These are phyloP conservation scores for Cantharis flavilabris DNA, from an alignment of 2,888 invertebrate species.

Conservation along the genomic window DNA sequence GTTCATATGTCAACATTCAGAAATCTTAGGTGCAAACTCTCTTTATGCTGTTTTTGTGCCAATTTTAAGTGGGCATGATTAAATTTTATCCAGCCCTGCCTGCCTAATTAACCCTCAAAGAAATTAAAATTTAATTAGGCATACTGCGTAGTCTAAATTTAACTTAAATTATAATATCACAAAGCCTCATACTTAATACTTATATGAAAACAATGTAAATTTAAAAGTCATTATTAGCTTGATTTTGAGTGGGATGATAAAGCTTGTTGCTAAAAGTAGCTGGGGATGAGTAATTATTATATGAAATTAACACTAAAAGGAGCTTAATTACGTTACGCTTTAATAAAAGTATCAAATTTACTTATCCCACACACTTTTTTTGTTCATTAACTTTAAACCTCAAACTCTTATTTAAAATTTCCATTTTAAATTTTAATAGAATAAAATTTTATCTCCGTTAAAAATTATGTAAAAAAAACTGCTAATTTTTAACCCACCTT, in stretches of 20 bases:
- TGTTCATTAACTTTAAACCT: not conserved
- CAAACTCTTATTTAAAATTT: not conserved
- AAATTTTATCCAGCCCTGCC: not conserved
- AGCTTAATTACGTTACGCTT: not conserved
- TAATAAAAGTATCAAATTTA: not conserved
- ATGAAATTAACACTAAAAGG: not conserved
- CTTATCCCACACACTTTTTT: not conserved
- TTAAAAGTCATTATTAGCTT: not conserved
- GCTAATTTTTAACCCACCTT: too few relatives aligned
- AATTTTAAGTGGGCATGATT: not conserved
- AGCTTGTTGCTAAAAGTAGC: not conserved
- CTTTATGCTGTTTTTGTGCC: not conserved
- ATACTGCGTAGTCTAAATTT: not conserved
- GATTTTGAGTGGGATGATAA: not conserved
- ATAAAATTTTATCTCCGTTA: not conserved
- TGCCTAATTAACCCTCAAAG: not conserved
- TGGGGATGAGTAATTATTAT: not conserved
- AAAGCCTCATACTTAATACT: not conserved
- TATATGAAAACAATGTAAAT: not conserved
- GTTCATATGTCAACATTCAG: not conserved
- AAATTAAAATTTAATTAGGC: not conserved
- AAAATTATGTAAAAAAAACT: not conserved
- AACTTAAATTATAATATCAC: not conserved
- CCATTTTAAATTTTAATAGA: not conserved
- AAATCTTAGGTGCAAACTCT: not conserved